phyloP scores from a whole-genome alignment of 1,140 invertebrate species.

The Triops cancriformis region DNA sequence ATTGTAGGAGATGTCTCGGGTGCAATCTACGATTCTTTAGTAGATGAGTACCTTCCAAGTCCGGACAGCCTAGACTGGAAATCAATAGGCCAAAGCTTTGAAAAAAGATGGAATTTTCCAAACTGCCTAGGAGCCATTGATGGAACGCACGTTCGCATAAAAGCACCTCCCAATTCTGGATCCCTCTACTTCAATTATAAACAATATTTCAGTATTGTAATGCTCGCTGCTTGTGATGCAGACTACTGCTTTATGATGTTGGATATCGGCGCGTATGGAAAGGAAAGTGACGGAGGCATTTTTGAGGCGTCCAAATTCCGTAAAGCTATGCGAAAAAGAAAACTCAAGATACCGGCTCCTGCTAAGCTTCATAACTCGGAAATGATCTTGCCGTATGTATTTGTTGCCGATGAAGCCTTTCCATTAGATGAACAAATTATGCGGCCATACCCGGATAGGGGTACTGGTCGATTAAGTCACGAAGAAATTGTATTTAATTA shows the following conservation, averaged over 20 bases:
- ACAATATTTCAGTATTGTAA: too few relatives aligned
- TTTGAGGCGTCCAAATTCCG: background rate
- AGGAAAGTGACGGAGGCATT: background rate
- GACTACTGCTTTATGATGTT: too few relatives aligned
- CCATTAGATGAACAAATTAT: background rate
- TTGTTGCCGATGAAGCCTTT: background rate
- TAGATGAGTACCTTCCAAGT: slow-evolving; percentile 30
- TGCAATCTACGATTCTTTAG: slow-evolving; percentile 13
- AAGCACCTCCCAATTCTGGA: too few relatives aligned
- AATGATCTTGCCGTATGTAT: background rate
- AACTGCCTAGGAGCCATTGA: too few relatives aligned
- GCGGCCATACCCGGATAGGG: background rate
- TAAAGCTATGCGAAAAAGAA: background rate
- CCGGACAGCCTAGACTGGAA: too few relatives aligned
- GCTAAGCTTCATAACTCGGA: background rate
- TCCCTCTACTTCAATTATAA: too few relatives aligned
- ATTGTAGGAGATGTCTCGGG: slow-evolving; percentile 16
- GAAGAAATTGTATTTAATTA: background rate
- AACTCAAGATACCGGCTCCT: background rate
- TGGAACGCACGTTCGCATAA: too few relatives aligned
- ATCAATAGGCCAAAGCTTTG: too few relatives aligned
- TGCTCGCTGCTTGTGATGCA: too few relatives aligned
- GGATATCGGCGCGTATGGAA: background rate
- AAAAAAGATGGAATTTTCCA: too few relatives aligned
- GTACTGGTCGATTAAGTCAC: background rate